Evolutionary conservation across 1,140 invertebrate species (phyloP), one percentile per base, ranked within the genome.

Genomic region (Teleopsis dalmanni): DNA sequence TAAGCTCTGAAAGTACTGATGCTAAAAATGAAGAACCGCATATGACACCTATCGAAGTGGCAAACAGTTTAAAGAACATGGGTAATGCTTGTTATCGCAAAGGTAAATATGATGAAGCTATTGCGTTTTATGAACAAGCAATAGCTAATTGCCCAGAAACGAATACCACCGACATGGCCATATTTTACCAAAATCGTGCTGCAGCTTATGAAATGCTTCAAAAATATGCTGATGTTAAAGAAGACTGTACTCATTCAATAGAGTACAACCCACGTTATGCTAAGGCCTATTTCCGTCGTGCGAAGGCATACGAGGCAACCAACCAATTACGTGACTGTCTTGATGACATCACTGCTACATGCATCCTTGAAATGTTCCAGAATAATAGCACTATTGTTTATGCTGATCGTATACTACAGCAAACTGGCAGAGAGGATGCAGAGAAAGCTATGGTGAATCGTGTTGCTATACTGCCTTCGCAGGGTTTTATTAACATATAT

Each of bases 131-230:
- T 61, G 88, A 90, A 55, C 79, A 87, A 73, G 94, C 93, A 1
- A 95, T 97, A 50, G 79, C 85, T 55, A 74, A 82, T 10, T 95
- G 91, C 68, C 90, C 91, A 2, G 58, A 72, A 9, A 82, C 87
- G 33, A 79, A 86, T 57, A 75, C 73, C 25, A 75, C 79, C 3
- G 87, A 90, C 54, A 70, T 96, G 35, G 83, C 93, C 4, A 93
- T 87, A 11, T 94, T 91, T 70, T 95, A 95, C 73, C 94, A 97
- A 71, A 98, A 98, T 65, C 81, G 92, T 64, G 95, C 94, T 5
- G 95, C 94, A 31, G 88, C 91, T 21, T 91, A 92, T 75, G 93
- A 96, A 72, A 88, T 93, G 67, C 75, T 94, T 73, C 87, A 88
- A 72, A 88, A 92, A 69, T 88, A 84, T 77, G 80, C 81, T 48